These are phyloP conservation scores for Psittacula derbiana DNA, from an alignment of 2,797 vertebrate genomes.

Conservation along the genomic window DNA sequence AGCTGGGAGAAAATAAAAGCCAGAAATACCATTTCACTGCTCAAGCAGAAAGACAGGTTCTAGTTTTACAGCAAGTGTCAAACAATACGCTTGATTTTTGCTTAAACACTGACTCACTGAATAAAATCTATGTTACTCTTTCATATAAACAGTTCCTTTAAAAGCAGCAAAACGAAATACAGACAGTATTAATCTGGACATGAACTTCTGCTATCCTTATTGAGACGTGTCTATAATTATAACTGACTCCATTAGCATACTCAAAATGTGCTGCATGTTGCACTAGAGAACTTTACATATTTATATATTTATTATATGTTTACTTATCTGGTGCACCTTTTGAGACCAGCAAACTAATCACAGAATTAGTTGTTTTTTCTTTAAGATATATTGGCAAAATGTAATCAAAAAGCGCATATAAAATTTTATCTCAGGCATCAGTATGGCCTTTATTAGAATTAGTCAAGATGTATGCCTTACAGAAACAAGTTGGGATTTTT, in stretches of 20 bases:
- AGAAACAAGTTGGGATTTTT: background rate
- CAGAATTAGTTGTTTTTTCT: background rate
- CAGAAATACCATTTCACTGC: background rate
- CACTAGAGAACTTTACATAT: background rate
- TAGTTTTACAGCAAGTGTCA: constrained; percentile 15
- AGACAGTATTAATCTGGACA: background rate
- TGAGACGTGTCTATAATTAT: background rate
- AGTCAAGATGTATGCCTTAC: background rate
- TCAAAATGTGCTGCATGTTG: background rate
- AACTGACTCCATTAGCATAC: background rate
- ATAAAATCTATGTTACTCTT: background rate
- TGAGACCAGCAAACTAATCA: background rate
- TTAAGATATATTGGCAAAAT: background rate
- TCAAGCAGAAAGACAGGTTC: background rate
- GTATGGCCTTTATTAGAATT: background rate
- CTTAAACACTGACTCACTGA: constrained; percentile 16
- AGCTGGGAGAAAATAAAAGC: constrained; percentile 1
- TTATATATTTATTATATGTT: background rate
- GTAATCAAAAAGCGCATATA: background rate
- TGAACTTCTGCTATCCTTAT: background rate
- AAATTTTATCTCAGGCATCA: background rate
- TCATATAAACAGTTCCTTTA: constrained; percentile 1
- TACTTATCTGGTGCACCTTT: background rate
- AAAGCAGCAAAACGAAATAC: constrained; percentile 15
- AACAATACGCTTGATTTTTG: constrained; percentile 22